Evolutionary conservation across 2,888 invertebrate species (phyloP).

Genomic region (Drosophila neonasuta): DNA sequence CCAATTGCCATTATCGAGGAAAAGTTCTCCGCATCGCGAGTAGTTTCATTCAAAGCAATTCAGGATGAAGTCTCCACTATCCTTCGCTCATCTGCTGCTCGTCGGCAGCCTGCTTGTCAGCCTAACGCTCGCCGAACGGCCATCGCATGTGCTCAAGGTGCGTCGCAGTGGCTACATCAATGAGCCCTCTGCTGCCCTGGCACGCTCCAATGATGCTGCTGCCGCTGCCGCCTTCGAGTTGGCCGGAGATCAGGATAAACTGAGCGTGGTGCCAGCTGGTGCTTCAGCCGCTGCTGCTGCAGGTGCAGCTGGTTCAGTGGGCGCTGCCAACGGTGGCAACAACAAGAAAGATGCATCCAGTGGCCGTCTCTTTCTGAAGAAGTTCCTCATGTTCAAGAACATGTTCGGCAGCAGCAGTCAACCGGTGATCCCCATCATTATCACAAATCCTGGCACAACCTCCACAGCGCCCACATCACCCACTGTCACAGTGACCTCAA

Average conservation of each 20-base stretch:
- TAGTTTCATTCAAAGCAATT: slow-evolving; percentile 51
- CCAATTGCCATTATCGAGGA: slow-evolving; percentile 22
- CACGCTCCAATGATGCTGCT: slow-evolving; percentile 45
- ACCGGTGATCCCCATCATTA: slow-evolving; percentile 78
- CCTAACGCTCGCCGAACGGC: slow-evolving; percentile 29
- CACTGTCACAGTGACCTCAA: slow-evolving; percentile 52
- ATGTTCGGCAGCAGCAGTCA: slow-evolving; percentile 67
- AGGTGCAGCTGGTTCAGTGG: slow-evolving; percentile 4
- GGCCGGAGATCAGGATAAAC: slow-evolving; percentile 38
- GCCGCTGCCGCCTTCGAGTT: slow-evolving; percentile 23
- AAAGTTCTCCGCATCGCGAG: slow-evolving; percentile 64
- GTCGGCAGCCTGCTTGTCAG: slow-evolving; percentile 37
- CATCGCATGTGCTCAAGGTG: slow-evolving; percentile 27
- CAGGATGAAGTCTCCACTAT: slow-evolving; percentile 37
- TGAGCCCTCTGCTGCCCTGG: slow-evolving; percentile 48
- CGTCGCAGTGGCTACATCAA: slow-evolving; percentile 52
- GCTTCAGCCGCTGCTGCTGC: background rate
- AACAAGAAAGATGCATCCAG: slow-evolving; percentile 71
- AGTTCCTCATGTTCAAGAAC: slow-evolving; percentile 77
- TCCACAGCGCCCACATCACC: slow-evolving; percentile 25
- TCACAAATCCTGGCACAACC: slow-evolving; percentile 60
- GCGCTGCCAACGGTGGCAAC: slow-evolving; percentile 30
- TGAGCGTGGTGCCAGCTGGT: slow-evolving; percentile 7
- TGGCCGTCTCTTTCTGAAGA: slow-evolving; percentile 78
- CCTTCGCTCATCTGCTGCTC: slow-evolving; percentile 45